Percentiles rank a stretch among this genome's conserved stretches.
Evolutionary conservation across 2,113 vertebrate genomes (phyloP).

Genomic region (Gavia stellata): DNA sequence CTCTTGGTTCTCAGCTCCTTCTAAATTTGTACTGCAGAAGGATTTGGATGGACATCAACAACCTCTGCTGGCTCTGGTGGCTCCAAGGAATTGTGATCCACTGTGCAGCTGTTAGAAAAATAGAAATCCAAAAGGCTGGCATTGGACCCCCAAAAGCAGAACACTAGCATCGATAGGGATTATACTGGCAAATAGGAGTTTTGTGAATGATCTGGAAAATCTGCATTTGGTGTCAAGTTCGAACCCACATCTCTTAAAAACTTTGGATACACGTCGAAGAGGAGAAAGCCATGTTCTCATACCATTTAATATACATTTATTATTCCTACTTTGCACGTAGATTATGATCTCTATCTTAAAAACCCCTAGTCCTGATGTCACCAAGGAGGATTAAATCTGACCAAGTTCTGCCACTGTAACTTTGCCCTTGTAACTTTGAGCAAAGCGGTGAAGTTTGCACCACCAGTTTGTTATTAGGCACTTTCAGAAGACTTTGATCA

Average conservation of each 20-base stretch:
- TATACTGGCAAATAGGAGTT: not conserved
- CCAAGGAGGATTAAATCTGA: not conserved
- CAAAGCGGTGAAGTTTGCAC: not conserved
- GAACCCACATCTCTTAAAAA: not conserved
- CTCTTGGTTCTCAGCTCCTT: not conserved
- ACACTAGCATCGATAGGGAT: not conserved
- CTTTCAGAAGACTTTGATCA: constrained; percentile 20
- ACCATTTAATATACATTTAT: not conserved
- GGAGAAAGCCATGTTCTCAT: not conserved
- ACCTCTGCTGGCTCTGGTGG: not conserved
- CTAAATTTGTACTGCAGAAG: not conserved
- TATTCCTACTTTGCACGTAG: not conserved
- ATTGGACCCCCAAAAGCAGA: not conserved
- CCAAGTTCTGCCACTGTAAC: not conserved
- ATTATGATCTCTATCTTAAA: not conserved
- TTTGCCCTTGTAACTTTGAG: not conserved
- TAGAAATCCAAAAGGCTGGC: not conserved
- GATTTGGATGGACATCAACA: not conserved
- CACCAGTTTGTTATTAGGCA: not conserved
- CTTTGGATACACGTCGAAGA: not conserved
- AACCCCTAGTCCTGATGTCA: not conserved
- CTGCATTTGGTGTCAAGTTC: not conserved
- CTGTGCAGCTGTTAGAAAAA: not conserved
- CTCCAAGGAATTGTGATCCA: not conserved
- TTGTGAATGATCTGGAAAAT: not conserved